Evolutionary conservation across 2,888 invertebrate species (phyloP), one percentile per base, ranked within the genome.

Genomic region (Torymus tubicola): DNA sequence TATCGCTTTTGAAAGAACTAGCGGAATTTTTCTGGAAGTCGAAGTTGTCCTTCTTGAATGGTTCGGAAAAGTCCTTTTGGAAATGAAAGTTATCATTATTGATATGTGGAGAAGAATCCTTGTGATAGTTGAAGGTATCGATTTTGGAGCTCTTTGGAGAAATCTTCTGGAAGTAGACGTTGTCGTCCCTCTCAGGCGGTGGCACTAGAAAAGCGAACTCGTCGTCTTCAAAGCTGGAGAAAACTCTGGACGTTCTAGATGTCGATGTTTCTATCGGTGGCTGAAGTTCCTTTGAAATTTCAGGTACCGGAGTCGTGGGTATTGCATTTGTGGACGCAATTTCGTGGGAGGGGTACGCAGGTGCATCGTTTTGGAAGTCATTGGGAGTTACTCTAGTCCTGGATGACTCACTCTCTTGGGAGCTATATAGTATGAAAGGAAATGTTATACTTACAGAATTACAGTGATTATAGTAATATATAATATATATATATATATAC

Each of bases 171-270:
- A 52, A 63, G 16, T 60, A 67, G 0, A 16, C 16, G 14, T 80
- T 76, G 42, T 78, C 81, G 21, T 57, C 53, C 14, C 78, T 70
- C 11, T 70, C 50, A 3, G 69, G 61, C 31, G 82, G 83, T 0
- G 80, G 75, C 2, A 70, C 57, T 3, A 83, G 57, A n/a, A 81
- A 81, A 4, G 78, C 74, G 24, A 75, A 78, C 10, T 78, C 67
- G 2, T 74, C 67, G 5, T 64, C 21, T 0, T 13, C 13, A 5
- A 18, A 52, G 16, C 2, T 60, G 3, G 8, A 50, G 16, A 64
- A 18, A 0, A 21, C 16, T 53, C 57, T 63, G 0, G 77, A n/a
- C 5, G 4, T 16, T 50, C 31, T 52, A 1, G 53, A 24, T 2
- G 64, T 42, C 8, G 42, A 8, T 8, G 42, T 10, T 24, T 74